phyloP scores from a whole-genome alignment of 1,140 invertebrate species.

The Papilio xuthus region DNA sequence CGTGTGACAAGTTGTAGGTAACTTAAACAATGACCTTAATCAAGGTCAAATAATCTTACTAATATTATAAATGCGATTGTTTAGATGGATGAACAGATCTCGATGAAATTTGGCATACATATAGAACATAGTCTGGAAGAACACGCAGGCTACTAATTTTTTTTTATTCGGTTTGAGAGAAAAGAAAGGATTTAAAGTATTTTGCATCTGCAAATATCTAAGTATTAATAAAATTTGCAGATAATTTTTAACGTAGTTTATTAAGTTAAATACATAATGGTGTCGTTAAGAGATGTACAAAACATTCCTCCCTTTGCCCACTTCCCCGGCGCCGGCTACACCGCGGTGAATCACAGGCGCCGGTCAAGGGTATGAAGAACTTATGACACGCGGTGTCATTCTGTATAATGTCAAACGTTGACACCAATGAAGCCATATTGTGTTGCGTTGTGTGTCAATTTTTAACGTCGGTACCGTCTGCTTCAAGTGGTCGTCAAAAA shows the following conservation, averaged over 20 bases:
- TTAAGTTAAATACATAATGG: neutral
- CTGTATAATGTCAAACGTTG: conserved; percentile 1
- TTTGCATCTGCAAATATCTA: too few relatives aligned
- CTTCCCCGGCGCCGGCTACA: conserved; percentile 36
- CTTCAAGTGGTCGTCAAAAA: neutral
- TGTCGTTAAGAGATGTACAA: neutral
- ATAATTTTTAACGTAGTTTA: neutral
- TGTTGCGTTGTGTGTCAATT: neutral
- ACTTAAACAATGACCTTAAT: neutral
- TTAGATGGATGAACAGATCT: too few relatives aligned
- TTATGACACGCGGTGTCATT: neutral
- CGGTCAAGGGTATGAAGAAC: conserved; percentile 44
- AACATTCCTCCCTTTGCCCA: neutral
- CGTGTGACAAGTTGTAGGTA: neutral
- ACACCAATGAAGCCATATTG: neutral
- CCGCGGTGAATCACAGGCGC: conserved; percentile 46
- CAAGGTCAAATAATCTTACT: neutral
- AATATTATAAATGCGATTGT: too few relatives aligned
- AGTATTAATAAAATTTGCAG: too few relatives aligned
- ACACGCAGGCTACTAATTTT: too few relatives aligned
- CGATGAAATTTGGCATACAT: too few relatives aligned
- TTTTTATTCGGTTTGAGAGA: too few relatives aligned
- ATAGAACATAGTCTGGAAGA: too few relatives aligned
- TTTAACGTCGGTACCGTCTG: neutral
- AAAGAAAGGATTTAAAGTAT: too few relatives aligned